Conservation (phyloP, 2,113 vertebrate genomes). For the Pogonocichla stellata region DNA sequence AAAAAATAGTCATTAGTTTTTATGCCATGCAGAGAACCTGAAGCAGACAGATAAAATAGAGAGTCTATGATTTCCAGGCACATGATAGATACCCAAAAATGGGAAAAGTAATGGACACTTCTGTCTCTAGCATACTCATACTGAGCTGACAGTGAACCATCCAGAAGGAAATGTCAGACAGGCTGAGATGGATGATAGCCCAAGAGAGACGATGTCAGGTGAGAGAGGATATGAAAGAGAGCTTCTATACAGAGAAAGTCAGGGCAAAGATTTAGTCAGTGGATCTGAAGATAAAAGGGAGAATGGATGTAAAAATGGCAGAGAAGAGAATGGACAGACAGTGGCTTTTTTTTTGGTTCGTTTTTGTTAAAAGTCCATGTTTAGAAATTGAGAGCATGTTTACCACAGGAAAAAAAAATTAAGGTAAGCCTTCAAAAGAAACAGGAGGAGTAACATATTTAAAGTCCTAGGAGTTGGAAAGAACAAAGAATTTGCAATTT, state of each 20-base stretch:
- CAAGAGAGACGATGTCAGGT: neutral
- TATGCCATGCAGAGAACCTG: neutral
- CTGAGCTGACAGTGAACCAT: neutral
- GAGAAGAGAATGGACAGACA: neutral
- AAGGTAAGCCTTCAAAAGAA: neutral
- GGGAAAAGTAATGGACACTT: neutral
- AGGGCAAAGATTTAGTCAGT: neutral
- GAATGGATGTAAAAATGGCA: neutral
- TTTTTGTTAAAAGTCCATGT: neutral
- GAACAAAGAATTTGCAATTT: neutral
- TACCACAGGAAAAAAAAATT: accelerated
- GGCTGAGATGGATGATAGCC: neutral
- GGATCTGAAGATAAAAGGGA: neutral
- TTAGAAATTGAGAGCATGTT: neutral
- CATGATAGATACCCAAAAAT: neutral
- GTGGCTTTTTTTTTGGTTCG: neutral
- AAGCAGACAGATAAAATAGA: neutral
- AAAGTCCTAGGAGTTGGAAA: neutral
- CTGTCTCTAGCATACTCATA: neutral
- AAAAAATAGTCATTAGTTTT: neutral
- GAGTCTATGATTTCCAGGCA: neutral
- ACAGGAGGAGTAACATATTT: neutral
- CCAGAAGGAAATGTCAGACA: neutral
- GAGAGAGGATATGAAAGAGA: neutral
- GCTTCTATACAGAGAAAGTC: neutral